These are phyloP conservation scores for Chymomyza procnemis DNA, from an alignment of 2,888 invertebrate species.

Conservation along the genomic window DNA sequence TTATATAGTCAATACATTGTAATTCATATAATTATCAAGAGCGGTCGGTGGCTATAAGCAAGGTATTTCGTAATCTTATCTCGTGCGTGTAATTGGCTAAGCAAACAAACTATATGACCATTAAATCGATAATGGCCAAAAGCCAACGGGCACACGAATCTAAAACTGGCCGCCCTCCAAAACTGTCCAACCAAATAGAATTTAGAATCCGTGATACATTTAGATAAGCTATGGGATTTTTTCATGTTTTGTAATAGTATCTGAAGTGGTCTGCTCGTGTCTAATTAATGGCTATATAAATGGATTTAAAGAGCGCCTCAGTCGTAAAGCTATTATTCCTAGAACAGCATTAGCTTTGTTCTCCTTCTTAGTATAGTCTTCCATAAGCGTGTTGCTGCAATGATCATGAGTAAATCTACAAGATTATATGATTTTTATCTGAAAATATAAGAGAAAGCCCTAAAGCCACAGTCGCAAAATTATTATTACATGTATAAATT, in stretches of 20 bases:
- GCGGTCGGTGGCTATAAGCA: background rate
- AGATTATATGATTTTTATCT: too few species aligned
- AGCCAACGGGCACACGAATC: background rate
- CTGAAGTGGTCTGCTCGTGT: background rate
- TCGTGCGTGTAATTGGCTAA: slow-evolving; percentile 22
- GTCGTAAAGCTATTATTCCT: too few species aligned
- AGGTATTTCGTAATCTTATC: slow-evolving; percentile 35
- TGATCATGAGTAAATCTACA: too few species aligned
- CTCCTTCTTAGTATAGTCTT: too few species aligned
- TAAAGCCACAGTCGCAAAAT: too few species aligned
- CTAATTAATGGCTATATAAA: slow-evolving; percentile 29
- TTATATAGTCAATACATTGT: slow-evolving; percentile 8
- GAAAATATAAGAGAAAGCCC: too few species aligned
- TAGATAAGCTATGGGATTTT: background rate
- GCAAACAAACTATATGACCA: slow-evolving; percentile 5
- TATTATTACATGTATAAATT: too few species aligned
- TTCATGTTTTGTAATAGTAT: background rate
- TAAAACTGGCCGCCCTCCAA: background rate
- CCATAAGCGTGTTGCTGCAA: too few species aligned
- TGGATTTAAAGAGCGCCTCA: slow-evolving; percentile 40
- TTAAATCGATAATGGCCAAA: background rate
- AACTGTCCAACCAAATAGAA: background rate
- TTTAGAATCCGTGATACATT: background rate
- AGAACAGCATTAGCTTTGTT: too few species aligned
- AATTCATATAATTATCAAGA: background rate